phyloP scores from a whole-genome alignment of 2,113 vertebrate genomes.

The Caloenas nicobarica region DNA sequence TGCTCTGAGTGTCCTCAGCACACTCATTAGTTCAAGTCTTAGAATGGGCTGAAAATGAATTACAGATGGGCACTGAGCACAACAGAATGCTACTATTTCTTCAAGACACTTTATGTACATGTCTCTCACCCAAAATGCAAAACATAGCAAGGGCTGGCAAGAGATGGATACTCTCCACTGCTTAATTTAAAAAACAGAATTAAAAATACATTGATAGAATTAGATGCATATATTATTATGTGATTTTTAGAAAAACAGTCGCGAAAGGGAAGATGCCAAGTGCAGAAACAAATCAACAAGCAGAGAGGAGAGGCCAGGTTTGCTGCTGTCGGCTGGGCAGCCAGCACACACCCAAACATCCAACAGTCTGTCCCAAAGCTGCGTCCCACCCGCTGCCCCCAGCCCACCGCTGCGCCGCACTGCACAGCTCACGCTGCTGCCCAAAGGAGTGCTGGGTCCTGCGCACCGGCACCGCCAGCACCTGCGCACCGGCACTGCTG shows the following conservation, averaged over 20 bases:
- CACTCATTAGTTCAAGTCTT: constrained; percentile 10
- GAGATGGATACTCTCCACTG: neutral
- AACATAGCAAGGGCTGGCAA: neutral
- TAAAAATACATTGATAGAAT: neutral
- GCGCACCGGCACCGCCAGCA: too few relatives aligned
- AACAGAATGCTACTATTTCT: constrained; percentile 5
- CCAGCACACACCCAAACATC: too few relatives aligned
- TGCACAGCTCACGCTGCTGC: too few relatives aligned
- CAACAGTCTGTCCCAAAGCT: too few relatives aligned
- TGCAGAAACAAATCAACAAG: neutral
- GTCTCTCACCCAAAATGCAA: neutral
- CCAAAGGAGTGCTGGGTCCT: too few relatives aligned
- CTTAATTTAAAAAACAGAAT: neutral
- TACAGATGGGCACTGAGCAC: neutral
- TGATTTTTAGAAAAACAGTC: neutral
- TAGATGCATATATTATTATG: neutral
- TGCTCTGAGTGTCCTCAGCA: neutral
- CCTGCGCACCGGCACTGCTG: too few relatives aligned
- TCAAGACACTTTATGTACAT: neutral
- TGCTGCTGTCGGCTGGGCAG: too few relatives aligned
- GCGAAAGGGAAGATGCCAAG: neutral
- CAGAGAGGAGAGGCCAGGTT: too few relatives aligned
- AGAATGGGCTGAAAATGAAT: constrained; percentile 39
- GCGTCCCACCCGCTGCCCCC: too few relatives aligned
- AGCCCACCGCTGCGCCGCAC: too few relatives aligned